These are phyloP conservation scores for Tenualosa ilisha DNA, from an alignment of 2,797 vertebrate genomes.

Conservation along the genomic window DNA sequence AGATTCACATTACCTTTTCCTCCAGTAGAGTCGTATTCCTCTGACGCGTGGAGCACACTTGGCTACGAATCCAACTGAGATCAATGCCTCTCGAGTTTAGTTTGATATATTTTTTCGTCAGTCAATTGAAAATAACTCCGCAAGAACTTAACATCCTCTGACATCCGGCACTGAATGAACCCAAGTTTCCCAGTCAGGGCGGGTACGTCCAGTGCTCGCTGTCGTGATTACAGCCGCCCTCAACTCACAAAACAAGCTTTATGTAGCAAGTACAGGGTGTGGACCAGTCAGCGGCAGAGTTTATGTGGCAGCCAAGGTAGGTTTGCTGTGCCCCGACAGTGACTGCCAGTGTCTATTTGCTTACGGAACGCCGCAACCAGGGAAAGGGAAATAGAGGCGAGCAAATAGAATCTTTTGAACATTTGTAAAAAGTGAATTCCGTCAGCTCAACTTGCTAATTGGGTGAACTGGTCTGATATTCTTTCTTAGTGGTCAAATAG, in stretches of 20 bases:
- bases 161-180: background rate
- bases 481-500: background rate
- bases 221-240: conserved; percentile 5
- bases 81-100: background rate
- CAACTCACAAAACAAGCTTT: background rate
- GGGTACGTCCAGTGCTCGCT: background rate
- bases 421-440: background rate
- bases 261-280: background rate
- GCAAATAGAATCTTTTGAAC: background rate
- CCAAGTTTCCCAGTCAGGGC: background rate
- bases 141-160: background rate
- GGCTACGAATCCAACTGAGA: background rate
- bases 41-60: background rate
- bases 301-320: conserved; percentile 21
- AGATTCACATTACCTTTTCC: background rate
- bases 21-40: background rate
- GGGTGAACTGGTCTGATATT: no score
- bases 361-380: background rate
- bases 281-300: background rate
- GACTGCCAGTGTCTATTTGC: background rate
- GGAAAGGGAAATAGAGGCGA: background rate
- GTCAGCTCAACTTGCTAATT: background rate
- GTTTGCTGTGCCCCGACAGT: background rate
- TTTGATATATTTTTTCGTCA: background rate
- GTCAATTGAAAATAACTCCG: background rate